Evolutionary conservation across 2,797 vertebrate species (phyloP).

Genomic region (Rhinophrynus dorsalis): DNA sequence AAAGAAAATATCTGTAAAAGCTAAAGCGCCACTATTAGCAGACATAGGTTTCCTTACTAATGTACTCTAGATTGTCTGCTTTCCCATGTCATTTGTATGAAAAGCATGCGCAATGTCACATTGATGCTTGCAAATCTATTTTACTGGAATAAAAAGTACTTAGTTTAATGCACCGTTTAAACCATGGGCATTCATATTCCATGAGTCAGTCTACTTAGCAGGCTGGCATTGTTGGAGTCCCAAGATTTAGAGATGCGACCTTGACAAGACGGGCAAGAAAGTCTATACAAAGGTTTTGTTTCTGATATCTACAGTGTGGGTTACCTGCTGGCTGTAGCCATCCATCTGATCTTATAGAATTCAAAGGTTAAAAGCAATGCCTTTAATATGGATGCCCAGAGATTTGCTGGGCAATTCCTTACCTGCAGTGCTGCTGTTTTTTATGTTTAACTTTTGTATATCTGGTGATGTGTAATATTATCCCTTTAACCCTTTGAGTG

Average conservation of each 20-base stretch:
- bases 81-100: neutral
- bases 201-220: constrained; percentile 16
- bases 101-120: constrained; percentile 8
- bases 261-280: neutral
- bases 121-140: neutral
- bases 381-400: neutral
- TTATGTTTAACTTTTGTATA: no score
- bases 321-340: neutral
- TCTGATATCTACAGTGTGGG: neutral
- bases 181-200: constrained; percentile 9
- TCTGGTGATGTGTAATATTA: no score
- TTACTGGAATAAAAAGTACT: neutral
- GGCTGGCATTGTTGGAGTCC: neutral
- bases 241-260: neutral
- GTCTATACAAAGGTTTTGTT: neutral
- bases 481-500: no score
- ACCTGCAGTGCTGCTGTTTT: neutral
- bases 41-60: neutral
- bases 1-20: no score
- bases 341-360: neutral
- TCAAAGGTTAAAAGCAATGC: constrained; percentile 4
- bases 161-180: neutral
- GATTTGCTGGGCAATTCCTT: neutral
- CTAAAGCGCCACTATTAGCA: neutral
- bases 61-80: neutral